Evolutionary conservation across 2,797 vertebrate species (phyloP).

Genomic region (Cynodonichthys magdalenae): DNA sequence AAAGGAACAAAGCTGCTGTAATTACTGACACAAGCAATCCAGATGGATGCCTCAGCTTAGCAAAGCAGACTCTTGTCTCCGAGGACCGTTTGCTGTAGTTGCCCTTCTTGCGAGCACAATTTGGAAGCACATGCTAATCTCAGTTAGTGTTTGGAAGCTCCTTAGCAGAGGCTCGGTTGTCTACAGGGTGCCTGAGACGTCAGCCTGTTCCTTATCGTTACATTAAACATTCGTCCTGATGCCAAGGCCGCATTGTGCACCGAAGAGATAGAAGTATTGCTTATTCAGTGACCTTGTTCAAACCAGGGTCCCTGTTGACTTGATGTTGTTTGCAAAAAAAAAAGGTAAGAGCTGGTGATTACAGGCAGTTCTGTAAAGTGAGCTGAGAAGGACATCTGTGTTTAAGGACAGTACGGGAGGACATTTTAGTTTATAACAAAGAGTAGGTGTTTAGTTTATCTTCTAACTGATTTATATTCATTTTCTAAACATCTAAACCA

Average conservation of each 20-base stretch:
- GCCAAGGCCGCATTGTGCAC: constrained; percentile 13
- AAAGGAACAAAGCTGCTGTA: constrained; percentile 22
- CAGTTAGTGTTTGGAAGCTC: constrained; percentile 24
- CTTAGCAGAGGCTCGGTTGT: constrained; percentile 24
- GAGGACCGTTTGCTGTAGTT: constrained; percentile 38
- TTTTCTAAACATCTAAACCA: no score
- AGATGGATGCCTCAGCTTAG: constrained; percentile 34
- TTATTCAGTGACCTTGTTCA: constrained; percentile 71
- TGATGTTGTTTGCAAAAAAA: constrained; percentile 42
- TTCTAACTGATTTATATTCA: no score
- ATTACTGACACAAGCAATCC: constrained; percentile 38
- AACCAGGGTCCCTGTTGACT: constrained; percentile 55
- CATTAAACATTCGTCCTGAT: constrained; percentile 24
- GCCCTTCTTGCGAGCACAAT: constrained; percentile 22
- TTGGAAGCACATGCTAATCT: constrained; percentile 45
- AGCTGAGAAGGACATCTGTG: constrained; percentile 17
- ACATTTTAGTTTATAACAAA: no score
- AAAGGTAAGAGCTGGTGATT: constrained; percentile 47
- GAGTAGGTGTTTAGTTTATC: no score
- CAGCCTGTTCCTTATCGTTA: constrained; percentile 36
- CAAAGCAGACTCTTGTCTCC: constrained; percentile 23
- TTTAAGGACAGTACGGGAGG: constrained; percentile 24
- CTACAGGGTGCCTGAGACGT: constrained; percentile 20
- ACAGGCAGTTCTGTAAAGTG: constrained; percentile 26
- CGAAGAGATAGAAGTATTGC: constrained; percentile 47